Conservation (phyloP, 2,113 vertebrate genomes). For the Atherinomorus stipes region DNA sequence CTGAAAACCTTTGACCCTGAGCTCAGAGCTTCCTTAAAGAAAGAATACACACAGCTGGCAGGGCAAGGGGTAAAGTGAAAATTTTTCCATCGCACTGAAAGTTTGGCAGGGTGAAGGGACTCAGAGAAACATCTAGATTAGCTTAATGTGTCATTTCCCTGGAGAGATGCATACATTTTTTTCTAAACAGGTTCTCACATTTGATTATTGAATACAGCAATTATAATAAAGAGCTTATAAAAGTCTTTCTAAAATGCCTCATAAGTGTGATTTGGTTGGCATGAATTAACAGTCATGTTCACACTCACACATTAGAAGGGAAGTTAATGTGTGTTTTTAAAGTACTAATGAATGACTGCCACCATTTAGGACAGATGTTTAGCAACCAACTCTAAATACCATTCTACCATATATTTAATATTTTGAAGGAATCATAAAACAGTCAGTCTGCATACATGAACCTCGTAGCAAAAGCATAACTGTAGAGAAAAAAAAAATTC, state of each 20-base stretch:
- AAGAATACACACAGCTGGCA: neutral
- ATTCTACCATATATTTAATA: neutral
- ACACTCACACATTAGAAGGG: too few relatives aligned
- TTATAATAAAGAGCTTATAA: neutral
- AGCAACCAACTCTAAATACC: too few relatives aligned
- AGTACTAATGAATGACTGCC: neutral
- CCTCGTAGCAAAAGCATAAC: too few relatives aligned
- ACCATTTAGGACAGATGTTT: neutral
- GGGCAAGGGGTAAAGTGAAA: neutral
- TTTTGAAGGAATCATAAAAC: neutral
- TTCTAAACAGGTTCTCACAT: neutral
- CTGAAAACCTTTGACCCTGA: slow-evolving; percentile 6
- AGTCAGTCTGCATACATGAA: too few relatives aligned
- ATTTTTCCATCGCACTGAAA: neutral
- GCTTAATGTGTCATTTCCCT: neutral
- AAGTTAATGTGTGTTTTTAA: too few relatives aligned
- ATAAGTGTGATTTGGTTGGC: neutral
- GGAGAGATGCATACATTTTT: neutral
- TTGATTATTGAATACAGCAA: neutral
- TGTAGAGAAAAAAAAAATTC: too few relatives aligned
- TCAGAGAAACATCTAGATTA: neutral
- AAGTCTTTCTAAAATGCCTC: neutral
- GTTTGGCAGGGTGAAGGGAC: neutral
- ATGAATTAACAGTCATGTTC: neutral
- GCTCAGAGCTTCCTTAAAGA: neutral